A percentile compares a stretch with the other conserved stretches of the same genome.
Evolutionary conservation across 1,140 invertebrate genomes (phyloP).

Genomic region (Caenorhabditis brenneri): DNA sequence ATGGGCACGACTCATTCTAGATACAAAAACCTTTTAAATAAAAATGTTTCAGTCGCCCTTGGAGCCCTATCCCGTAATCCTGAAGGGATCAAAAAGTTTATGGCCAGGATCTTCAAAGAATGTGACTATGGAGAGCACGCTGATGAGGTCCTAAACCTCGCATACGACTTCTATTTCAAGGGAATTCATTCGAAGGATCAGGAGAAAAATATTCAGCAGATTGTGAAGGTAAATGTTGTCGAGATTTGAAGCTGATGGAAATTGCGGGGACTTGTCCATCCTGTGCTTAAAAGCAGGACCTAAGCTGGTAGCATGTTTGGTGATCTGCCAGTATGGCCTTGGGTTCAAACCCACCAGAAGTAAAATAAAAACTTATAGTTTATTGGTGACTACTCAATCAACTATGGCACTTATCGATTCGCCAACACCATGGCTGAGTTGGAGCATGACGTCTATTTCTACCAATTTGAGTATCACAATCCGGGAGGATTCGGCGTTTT

Average conservation of each 20-base stretch:
- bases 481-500: constrained; percentile 77
- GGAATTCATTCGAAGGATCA: constrained; percentile 42
- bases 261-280: too few species aligned
- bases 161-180: constrained; percentile 36
- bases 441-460: constrained; percentile 78
- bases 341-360: too few species aligned
- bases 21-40: too few species aligned
- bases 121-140: constrained; percentile 36
- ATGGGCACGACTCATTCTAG: too few species aligned
- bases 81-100: constrained; percentile 45
- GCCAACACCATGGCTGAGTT: constrained; percentile 32
- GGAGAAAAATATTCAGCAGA: neutral
- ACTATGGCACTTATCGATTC: constrained; percentile 27
- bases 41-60: constrained; percentile 3
- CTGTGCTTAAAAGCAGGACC: too few species aligned
- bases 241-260: too few species aligned
- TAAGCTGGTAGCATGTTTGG: too few species aligned
- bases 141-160: neutral
- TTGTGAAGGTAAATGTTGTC: constrained; percentile 2
- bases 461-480: constrained; percentile 91
- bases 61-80: constrained; percentile 22
- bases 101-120: constrained; percentile 22
- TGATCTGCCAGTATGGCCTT: too few species aligned
- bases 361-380: too few species aligned
- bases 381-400: constrained; percentile 36